These are phyloP conservation scores for Platorchestia sp. DNA, from an alignment of 1,140 invertebrate species.

Conservation along the genomic window DNA sequence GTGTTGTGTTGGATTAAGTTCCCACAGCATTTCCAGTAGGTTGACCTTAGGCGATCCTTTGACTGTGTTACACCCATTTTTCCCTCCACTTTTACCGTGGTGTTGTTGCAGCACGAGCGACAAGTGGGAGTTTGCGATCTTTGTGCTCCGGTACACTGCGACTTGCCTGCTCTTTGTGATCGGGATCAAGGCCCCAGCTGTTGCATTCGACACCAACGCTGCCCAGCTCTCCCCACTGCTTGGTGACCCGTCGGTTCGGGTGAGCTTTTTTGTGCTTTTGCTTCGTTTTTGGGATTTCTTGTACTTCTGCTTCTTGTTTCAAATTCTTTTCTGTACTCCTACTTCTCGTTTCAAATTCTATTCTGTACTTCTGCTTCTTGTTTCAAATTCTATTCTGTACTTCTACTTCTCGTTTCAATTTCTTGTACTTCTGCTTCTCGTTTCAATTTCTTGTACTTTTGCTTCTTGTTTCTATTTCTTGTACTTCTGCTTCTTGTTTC, in stretches of 20 bases:
- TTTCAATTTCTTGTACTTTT: neutral
- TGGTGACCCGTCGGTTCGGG: neutral
- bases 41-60: neutral
- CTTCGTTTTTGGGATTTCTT: neutral
- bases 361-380: too few species aligned
- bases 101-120: conserved; percentile 79
- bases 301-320: too few species aligned
- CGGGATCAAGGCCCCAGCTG: conserved; percentile 90
- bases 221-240: neutral
- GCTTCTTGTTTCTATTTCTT: neutral
- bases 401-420: neutral
- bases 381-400: neutral
- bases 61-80: neutral
- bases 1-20: too few species aligned
- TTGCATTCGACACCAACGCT: conserved; percentile 72
- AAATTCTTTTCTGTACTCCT: neutral
- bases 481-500: too few species aligned
- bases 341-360: neutral
- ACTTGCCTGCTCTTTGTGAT: conserved; percentile 85
- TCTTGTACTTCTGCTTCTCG: too few species aligned
- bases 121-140: conserved; percentile 87
- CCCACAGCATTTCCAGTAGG: too few species aligned
- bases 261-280: neutral
- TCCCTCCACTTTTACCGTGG: too few species aligned
- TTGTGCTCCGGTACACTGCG: conserved; percentile 84